Percentiles rank a stretch among this genome's conserved stretches.
phyloP scores from a whole-genome alignment of 2,888 invertebrate species.

The Chironomus riparius region DNA sequence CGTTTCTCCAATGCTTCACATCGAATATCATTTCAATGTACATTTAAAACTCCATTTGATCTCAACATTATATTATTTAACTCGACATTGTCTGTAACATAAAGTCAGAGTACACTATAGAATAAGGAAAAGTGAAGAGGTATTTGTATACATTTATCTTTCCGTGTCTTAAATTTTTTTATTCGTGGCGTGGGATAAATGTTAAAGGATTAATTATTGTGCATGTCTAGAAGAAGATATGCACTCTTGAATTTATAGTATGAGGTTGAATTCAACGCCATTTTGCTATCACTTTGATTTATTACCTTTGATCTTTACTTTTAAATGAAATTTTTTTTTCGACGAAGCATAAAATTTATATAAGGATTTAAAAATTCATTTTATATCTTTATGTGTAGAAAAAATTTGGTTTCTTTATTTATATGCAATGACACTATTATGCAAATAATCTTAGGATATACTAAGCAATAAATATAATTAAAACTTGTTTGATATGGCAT shows the following conservation, averaged over 20 bases:
- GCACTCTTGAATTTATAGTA: background rate
- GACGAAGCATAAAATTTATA: background rate
- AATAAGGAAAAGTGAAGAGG: background rate
- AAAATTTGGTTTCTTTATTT: background rate
- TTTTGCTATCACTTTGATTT: constrained; percentile 8
- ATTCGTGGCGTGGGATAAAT: constrained; percentile 24
- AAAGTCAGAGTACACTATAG: background rate
- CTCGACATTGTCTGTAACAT: background rate
- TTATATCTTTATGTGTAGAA: background rate
- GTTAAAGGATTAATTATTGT: constrained; percentile 23
- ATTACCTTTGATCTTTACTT: constrained; percentile 2
- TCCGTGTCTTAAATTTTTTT: background rate
- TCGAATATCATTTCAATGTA: background rate
- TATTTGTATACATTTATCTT: background rate
- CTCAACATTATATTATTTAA: background rate
- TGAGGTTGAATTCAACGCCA: background rate
- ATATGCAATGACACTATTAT: too few species aligned
- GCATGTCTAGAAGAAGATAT: background rate
- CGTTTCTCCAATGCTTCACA: background rate
- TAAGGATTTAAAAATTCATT: background rate
- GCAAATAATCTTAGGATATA: background rate
- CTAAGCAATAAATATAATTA: background rate
- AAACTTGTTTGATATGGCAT: constrained; percentile 4
- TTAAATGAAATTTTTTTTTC: background rate
- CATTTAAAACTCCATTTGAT: constrained; percentile 25